These are phyloP conservation scores for Talpa occidentalis DNA, from an alignment of 2,113 vertebrate species.

Conservation along the genomic window DNA sequence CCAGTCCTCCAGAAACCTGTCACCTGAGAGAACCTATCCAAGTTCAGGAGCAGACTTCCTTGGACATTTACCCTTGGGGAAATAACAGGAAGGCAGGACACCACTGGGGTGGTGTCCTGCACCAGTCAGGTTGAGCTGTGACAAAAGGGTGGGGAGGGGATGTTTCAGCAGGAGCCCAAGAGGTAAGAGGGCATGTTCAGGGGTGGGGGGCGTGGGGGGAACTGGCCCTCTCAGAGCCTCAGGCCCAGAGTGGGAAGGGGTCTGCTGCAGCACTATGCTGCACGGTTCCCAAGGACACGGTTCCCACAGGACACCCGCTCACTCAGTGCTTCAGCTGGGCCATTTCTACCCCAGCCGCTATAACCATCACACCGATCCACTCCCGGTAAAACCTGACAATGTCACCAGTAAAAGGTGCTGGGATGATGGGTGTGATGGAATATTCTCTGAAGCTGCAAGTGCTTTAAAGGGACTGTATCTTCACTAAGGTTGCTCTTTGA, in stretches of 20 bases:
- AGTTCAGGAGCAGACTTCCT: background rate
- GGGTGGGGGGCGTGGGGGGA: too few relatives aligned
- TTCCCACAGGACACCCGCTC: too few relatives aligned
- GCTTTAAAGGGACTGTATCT: background rate
- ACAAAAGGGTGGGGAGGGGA: background rate
- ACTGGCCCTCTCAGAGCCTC: background rate
- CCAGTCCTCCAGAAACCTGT: background rate
- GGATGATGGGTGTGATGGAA: background rate
- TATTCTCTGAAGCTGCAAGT: background rate
- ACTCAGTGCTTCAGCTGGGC: background rate
- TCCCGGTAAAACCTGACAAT: background rate
- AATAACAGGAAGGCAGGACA: too few relatives aligned
- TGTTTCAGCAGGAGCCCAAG: background rate
- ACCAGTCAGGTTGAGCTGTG: background rate
- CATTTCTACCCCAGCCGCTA: background rate
- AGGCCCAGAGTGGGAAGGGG: background rate
- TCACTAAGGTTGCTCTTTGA: background rate
- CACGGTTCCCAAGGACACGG: rapidly evolving
- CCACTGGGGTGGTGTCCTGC: background rate
- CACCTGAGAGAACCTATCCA: background rate
- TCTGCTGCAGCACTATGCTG: background rate
- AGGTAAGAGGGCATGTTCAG: background rate
- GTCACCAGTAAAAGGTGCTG: background rate
- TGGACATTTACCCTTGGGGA: background rate
- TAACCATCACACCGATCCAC: background rate